A percentile compares a stretch with the other conserved stretches of the same genome.
Evolutionary conservation across 2,113 vertebrate genomes (phyloP).

Genomic region (Aleadryas rufinucha): DNA sequence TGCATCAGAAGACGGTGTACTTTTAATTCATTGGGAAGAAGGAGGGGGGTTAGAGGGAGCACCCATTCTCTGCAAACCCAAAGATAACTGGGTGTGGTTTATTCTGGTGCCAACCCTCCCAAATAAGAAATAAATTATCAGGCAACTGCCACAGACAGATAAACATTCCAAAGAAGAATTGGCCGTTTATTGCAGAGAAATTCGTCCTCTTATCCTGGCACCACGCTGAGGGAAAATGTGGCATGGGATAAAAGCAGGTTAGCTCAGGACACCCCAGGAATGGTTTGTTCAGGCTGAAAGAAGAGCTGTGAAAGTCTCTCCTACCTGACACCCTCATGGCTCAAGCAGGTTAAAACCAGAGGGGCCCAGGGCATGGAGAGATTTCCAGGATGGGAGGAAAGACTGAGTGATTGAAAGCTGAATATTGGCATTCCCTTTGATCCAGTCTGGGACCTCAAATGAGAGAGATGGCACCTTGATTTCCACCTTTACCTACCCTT

Average conservation of each 20-base stretch:
- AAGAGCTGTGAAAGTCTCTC: background rate
- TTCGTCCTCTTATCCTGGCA: background rate
- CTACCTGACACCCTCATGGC: background rate
- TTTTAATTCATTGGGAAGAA: background rate
- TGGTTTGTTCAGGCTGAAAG: background rate
- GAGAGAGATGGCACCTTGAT: background rate
- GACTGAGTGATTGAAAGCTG: background rate
- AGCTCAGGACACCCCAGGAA: background rate
- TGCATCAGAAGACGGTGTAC: background rate
- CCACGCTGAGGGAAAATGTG: background rate
- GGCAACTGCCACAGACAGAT: conserved; percentile 5
- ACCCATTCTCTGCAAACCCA: background rate
- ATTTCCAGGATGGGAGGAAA: background rate
- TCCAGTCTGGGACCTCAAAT: background rate
- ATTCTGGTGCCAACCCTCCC: background rate
- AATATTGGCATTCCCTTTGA: background rate
- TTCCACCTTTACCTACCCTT: background rate
- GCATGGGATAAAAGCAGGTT: background rate
- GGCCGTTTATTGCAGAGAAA: background rate
- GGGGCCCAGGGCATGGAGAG: background rate
- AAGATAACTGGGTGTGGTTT: conserved; percentile 18
- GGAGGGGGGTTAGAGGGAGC: background rate
- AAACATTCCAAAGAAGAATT: background rate
- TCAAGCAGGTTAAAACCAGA: background rate
- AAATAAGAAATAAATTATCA: background rate